phyloP scores from a whole-genome alignment of 2,888 invertebrate species.

The Tipula lateralis region DNA sequence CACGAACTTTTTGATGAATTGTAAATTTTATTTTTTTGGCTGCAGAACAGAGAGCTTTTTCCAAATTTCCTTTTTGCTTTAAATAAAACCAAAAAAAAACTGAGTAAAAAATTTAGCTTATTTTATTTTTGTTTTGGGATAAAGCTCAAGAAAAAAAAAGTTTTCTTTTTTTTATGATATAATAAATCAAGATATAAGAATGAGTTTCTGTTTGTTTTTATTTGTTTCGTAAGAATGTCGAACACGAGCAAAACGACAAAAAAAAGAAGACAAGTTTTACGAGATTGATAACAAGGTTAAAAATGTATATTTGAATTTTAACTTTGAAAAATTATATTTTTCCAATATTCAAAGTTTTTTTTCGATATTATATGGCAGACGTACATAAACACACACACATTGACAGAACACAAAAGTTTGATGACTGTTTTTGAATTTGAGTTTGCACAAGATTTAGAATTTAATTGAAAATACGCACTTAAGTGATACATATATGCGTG shows the following conservation, averaged over 20 bases:
- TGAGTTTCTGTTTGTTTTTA: neutral
- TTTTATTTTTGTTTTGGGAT: neutral
- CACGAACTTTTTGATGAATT: slow-evolving; percentile 13
- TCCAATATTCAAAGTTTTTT: neutral
- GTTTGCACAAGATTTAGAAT: neutral
- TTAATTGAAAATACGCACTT: neutral
- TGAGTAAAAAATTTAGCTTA: neutral
- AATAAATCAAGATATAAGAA: slow-evolving; percentile 12
- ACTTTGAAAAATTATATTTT: neutral
- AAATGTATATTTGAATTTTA: neutral
- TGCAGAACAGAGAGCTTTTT: neutral
- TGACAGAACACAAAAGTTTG: neutral
- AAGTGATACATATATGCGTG: neutral
- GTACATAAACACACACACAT: neutral
- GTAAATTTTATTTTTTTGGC: neutral
- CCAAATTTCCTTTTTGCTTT: neutral
- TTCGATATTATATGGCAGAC: neutral
- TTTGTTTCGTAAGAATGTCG: neutral
- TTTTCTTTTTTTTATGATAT: neutral
- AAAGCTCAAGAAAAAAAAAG: neutral
- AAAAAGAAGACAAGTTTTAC: neutral
- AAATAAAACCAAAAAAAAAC: neutral
- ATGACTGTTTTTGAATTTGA: neutral
- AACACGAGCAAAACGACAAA: too few species aligned
- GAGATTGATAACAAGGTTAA: slow-evolving; percentile 8